These are phyloP conservation scores for Atrichornis clamosus DNA, from an alignment of 2,113 vertebrate genomes.

Conservation along the genomic window DNA sequence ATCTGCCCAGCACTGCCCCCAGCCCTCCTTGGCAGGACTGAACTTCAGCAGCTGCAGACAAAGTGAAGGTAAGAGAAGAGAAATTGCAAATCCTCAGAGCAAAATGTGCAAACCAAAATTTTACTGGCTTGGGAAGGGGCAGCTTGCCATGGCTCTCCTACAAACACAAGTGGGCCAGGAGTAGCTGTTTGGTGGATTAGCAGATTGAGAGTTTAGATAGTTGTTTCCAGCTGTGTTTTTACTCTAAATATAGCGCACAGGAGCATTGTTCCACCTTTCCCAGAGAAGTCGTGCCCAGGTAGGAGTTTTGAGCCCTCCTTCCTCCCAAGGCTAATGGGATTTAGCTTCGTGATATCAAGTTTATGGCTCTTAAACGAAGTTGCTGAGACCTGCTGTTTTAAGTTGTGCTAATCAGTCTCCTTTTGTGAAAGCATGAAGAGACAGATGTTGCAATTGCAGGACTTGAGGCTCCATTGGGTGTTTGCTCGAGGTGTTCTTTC, in stretches of 20 bases:
- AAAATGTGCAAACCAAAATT: not conserved
- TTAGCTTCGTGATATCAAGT: not conserved
- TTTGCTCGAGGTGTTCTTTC: not conserved
- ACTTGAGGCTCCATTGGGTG: not conserved
- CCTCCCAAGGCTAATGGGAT: not conserved
- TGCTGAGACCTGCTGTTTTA: not conserved
- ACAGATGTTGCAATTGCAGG: not conserved
- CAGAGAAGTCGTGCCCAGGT: not conserved
- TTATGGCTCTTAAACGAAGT: not conserved
- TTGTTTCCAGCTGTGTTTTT: slow-evolving; percentile 1
- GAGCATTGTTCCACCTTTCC: not conserved
- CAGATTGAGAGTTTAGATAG: slow-evolving; percentile 29
- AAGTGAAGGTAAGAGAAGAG: not conserved
- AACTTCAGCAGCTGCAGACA: not conserved
- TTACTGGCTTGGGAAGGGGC: not conserved
- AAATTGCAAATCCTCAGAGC: not conserved
- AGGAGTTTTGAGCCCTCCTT: not conserved
- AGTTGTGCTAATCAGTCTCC: not conserved
- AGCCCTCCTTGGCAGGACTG: not conserved
- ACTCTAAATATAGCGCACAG: not conserved
- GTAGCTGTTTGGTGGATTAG: slow-evolving; percentile 34
- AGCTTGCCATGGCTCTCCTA: not conserved
- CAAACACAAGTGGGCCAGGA: not conserved
- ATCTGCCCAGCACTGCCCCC: not conserved
- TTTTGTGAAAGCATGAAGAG: not conserved